These are phyloP conservation scores for Poeciliopsis presidionis DNA, from an alignment of 2,797 vertebrate species.

Conservation along the genomic window DNA sequence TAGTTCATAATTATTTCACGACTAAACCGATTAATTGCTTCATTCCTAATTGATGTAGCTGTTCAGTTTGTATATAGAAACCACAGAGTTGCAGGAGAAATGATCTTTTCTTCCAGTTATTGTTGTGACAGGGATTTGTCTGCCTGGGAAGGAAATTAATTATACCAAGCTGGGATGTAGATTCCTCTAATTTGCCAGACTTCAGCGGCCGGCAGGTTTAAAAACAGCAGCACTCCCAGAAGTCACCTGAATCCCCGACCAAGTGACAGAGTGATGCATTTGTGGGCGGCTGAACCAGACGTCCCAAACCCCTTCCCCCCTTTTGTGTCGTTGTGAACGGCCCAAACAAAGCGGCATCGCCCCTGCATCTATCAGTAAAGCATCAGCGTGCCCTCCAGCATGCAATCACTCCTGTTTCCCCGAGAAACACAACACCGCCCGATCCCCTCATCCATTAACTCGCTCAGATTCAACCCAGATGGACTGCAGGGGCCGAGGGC, in stretches of 20 bases:
- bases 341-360: slow-evolving; percentile 46
- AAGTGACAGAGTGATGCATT: slow-evolving; percentile 83
- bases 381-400: slow-evolving; percentile 77
- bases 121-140: slow-evolving; percentile 46
- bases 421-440: slow-evolving; percentile 71
- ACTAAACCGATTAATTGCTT: too few species aligned
- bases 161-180: slow-evolving; percentile 62
- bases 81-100: slow-evolving; percentile 52
- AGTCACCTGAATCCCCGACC: slow-evolving; percentile 64
- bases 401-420: slow-evolving; percentile 78
- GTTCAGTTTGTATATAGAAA: slow-evolving; percentile 43
- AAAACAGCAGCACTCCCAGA: slow-evolving; percentile 78
- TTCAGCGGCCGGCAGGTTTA: slow-evolving; percentile 74
- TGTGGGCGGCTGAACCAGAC: slow-evolving; percentile 58
- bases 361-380: slow-evolving; percentile 58
- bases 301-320: slow-evolving; percentile 49
- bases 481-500: slow-evolving; percentile 57
- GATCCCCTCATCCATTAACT: slow-evolving; percentile 81
- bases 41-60: slow-evolving; percentile 35
- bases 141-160: slow-evolving; percentile 66
- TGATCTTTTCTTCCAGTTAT: slow-evolving; percentile 44
- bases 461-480: slow-evolving; percentile 49
- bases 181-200: slow-evolving; percentile 71
- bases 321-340: slow-evolving; percentile 60
- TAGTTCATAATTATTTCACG: too few species aligned